A percentile compares a stretch with the other conserved stretches of the same genome.
Conservation (phyloP, 2,888 invertebrate genomes). For the Drosophila recens region DNA sequence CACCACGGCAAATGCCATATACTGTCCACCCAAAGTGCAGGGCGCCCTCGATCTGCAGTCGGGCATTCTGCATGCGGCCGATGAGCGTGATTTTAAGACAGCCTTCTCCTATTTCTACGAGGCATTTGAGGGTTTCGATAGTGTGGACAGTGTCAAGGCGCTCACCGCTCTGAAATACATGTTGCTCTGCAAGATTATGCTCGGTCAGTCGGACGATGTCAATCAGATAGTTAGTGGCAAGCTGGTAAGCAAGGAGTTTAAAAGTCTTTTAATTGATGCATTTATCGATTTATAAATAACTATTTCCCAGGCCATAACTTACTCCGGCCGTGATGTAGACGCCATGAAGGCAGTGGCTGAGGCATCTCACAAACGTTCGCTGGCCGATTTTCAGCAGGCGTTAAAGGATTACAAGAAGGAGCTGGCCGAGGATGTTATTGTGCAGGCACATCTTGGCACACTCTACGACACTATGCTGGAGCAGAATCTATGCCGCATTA, state of each 20-base stretch:
- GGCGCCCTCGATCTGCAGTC: conserved; percentile 98
- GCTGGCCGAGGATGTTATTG: conserved; percentile 97
- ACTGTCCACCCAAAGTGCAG: conserved; percentile 99
- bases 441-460: conserved; percentile 97
- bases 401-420: conserved; percentile 94
- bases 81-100: conserved; percentile 99
- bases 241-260: conserved; percentile 85
- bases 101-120: conserved; percentile 99
- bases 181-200: conserved; percentile 99
- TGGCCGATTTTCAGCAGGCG: conserved; percentile 97
- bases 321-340: conserved; percentile 97
- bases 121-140: conserved; percentile 99
- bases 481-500: conserved; percentile 99
- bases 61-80: conserved; percentile 99
- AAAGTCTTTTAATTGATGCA: neutral
- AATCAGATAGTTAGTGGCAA: conserved; percentile 98
- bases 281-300: neutral
- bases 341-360: conserved; percentile 99
- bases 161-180: conserved; percentile 99
- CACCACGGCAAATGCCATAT: conserved; percentile 99
- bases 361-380: conserved; percentile 97
- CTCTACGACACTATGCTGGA: conserved; percentile 99
- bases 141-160: conserved; percentile 95
- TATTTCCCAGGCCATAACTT: conserved; percentile 91
- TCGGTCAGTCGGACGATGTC: conserved; percentile 98